Evolutionary conservation across 2,888 invertebrate genomes (phyloP).

Genomic region (Caradrina clavipalpis): DNA sequence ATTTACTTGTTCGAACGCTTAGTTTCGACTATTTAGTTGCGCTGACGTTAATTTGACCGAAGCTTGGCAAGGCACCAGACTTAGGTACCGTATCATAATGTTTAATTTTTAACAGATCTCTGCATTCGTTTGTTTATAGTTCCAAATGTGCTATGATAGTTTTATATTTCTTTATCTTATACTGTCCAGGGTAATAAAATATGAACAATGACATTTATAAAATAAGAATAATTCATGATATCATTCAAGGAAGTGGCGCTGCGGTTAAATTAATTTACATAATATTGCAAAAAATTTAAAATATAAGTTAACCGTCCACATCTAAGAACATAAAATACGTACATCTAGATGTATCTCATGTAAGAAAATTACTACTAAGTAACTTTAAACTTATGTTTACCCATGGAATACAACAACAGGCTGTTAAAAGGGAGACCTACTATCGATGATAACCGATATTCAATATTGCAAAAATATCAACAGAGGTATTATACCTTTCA

Average conservation of each 20-base stretch:
- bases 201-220: conserved; percentile 18
- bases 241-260: conserved; percentile 43
- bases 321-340: not conserved
- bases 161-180: conserved; percentile 32
- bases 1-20: conserved; percentile 39
- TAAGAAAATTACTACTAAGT: not conserved
- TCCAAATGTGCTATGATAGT: not conserved
- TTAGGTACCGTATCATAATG: conserved; percentile 35
- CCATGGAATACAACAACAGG: conserved; percentile 6
- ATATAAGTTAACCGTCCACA: not conserved
- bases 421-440: conserved; percentile 13
- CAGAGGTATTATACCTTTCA: conserved; percentile 50
- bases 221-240: conserved; percentile 33
- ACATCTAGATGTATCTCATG: not conserved
- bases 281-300: conserved; percentile 4
- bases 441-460: conserved; percentile 35
- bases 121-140: conserved; percentile 29
- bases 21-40: conserved; percentile 38
- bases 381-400: not conserved
- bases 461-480: conserved; percentile 48
- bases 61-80: conserved; percentile 62
- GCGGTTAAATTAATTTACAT: conserved; percentile 20
- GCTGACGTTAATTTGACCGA: conserved; percentile 41
- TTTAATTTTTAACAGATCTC: conserved; percentile 28
- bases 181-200: not conserved